A percentile compares a stretch with the other conserved stretches of the same genome.
These are phyloP conservation scores for Physella acuta DNA, from an alignment of 1,140 invertebrate species.

Conservation along the genomic window DNA sequence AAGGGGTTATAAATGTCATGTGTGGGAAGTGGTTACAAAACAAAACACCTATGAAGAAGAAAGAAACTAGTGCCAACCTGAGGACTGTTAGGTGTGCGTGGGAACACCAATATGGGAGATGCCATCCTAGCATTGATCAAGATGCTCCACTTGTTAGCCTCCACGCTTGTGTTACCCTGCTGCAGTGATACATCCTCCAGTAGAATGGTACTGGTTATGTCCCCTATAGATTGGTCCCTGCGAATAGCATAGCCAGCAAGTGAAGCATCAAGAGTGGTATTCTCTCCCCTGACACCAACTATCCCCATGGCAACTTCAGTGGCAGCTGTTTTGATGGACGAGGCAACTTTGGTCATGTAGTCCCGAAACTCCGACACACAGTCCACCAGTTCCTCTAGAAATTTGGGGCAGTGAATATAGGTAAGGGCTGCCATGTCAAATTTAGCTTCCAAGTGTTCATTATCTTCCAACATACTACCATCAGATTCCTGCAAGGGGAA, in stretches of 20 bases:
- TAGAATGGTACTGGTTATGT: constrained; percentile 30
- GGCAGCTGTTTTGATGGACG: constrained; percentile 84
- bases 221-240: constrained; percentile 29
- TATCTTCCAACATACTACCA: background rate
- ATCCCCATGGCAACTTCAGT: constrained; percentile 91
- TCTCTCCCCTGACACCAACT: constrained; percentile 61
- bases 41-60: too few relatives aligned
- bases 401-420: constrained; percentile 86
- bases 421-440: constrained; percentile 87
- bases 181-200: constrained; percentile 24
- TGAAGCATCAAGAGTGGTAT: background rate
- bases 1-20: too few relatives aligned
- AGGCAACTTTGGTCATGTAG: constrained; percentile 72
- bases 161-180: background rate
- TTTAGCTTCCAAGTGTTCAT: constrained; percentile 56
- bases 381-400: constrained; percentile 79
- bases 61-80: too few relatives aligned
- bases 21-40: too few relatives aligned
- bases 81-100: constrained; percentile 73
- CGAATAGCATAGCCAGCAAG: constrained; percentile 8
- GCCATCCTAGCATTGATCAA: constrained; percentile 74
- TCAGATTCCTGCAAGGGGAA: background rate
- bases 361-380: constrained; percentile 77
- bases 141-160: constrained; percentile 33
- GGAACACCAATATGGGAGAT: constrained; percentile 86